These are phyloP conservation scores for Mastigias papua DNA, from an alignment of 30 jellyfish, hydroid and myxozoan species.

Conservation along the genomic window DNA sequence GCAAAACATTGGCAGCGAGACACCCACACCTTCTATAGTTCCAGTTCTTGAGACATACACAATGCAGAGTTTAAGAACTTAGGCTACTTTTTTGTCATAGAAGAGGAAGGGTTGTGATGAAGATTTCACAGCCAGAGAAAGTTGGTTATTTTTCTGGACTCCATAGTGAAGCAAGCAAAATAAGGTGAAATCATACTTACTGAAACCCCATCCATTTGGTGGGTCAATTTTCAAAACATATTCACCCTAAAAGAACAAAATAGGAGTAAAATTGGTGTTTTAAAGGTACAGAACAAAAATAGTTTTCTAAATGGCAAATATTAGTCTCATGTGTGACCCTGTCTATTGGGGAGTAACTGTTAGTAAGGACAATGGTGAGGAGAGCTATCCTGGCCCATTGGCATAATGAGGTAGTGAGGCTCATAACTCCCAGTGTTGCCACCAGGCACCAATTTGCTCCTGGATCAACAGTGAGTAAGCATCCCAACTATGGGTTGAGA, in stretches of 20 bases:
- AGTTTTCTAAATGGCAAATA: too few species aligned
- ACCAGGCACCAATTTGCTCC: background rate
- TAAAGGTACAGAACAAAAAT: too few species aligned
- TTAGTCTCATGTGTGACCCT: background rate
- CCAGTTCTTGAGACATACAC: too few species aligned
- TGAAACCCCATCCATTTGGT: constrained; percentile 97
- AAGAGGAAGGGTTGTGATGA: too few species aligned
- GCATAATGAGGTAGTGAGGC: background rate
- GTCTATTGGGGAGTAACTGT: background rate
- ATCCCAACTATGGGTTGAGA: too few species aligned
- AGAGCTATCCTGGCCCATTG: background rate
- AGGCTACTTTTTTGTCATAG: too few species aligned
- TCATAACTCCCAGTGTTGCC: background rate
- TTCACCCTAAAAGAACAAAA: constrained; percentile 79
- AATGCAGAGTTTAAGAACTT: too few species aligned
- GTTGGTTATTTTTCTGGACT: too few species aligned
- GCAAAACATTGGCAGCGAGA: too few species aligned
- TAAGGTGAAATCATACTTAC: constrained; percentile 49
- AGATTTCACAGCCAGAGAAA: too few species aligned
- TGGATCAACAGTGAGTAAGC: background rate
- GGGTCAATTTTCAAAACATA: constrained; percentile 89
- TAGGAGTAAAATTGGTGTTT: background rate
- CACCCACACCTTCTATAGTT: too few species aligned
- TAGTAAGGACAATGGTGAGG: background rate
- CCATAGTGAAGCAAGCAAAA: background rate